Percentiles rank a stretch among this genome's conserved stretches.
Evolutionary conservation across 2,797 vertebrate genomes (phyloP).

Genomic region (Mastacembelus armatus): DNA sequence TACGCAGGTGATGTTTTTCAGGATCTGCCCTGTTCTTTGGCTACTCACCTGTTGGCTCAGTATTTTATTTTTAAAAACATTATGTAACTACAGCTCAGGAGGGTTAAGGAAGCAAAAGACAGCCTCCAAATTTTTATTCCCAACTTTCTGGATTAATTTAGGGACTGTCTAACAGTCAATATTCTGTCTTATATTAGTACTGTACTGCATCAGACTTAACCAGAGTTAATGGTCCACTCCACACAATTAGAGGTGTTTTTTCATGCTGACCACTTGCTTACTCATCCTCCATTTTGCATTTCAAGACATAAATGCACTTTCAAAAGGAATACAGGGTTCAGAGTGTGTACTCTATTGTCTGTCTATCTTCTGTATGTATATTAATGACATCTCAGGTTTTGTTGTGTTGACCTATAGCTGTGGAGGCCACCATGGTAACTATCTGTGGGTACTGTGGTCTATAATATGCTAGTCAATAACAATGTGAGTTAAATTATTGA

Average conservation of each 20-base stretch:
- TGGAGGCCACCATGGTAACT: slow-evolving; percentile 45
- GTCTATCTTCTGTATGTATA: slow-evolving; percentile 4
- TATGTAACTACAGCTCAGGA: background rate
- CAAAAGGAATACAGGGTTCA: background rate
- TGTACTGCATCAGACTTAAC: background rate
- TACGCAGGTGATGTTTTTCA: slow-evolving; percentile 3
- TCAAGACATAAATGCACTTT: slow-evolving; percentile 10
- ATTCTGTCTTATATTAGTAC: background rate
- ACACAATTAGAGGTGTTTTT: slow-evolving; percentile 14
- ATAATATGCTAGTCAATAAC: slow-evolving; percentile 71
- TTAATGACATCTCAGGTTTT: slow-evolving; percentile 19
- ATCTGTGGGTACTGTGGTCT: slow-evolving; percentile 59
- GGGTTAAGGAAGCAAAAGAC: background rate
- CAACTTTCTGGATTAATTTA: slow-evolving; percentile 17
- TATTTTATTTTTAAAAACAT: slow-evolving; percentile 1
- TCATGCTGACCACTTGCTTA: background rate
- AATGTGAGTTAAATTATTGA: slow-evolving; percentile 75
- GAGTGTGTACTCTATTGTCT: background rate
- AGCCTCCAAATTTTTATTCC: background rate
- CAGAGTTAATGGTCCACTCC: slow-evolving; percentile 13
- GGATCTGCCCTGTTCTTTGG: slow-evolving; percentile 16
- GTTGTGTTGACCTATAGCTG: slow-evolving; percentile 11
- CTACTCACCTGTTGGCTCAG: background rate
- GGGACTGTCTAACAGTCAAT: background rate
- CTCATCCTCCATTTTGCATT: background rate